A percentile compares a stretch with the other conserved stretches of the same genome.
These are phyloP conservation scores for Aricia agestis DNA, from an alignment of 1,140 invertebrate species.

Conservation along the genomic window DNA sequence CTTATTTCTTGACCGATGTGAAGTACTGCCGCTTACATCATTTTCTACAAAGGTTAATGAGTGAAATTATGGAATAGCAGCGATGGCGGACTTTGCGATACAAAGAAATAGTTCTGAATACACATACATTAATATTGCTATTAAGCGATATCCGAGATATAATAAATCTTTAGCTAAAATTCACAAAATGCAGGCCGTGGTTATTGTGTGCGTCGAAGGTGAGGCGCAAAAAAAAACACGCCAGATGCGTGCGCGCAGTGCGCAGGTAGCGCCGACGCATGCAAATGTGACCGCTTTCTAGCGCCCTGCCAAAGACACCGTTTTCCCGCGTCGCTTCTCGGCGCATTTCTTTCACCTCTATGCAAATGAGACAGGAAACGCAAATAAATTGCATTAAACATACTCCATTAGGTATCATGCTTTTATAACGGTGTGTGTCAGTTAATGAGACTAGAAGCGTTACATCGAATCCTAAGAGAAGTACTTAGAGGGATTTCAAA, in stretches of 20 bases:
- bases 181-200: constrained; percentile 41
- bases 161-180: constrained; percentile 43
- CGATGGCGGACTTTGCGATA: constrained; percentile 16
- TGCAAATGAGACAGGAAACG: constrained; percentile 13
- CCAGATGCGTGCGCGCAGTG: constrained; percentile 39
- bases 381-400: constrained; percentile 3
- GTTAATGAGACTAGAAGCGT: background rate
- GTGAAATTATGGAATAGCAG: constrained; percentile 32
- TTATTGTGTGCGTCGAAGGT: constrained; percentile 40
- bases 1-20: background rate
- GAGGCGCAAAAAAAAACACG: constrained; percentile 33
- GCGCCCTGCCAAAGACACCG: constrained; percentile 17
- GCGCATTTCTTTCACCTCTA: constrained; percentile 4
- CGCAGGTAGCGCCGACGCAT: constrained; percentile 50
- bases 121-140: constrained; percentile 21
- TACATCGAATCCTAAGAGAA: background rate
- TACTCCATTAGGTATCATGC: background rate
- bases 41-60: constrained; percentile 26
- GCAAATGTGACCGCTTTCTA: constrained; percentile 42
- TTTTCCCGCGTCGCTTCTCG: constrained; percentile 19
- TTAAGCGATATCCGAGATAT: constrained; percentile 29
- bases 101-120: constrained; percentile 17
- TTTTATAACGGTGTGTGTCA: background rate
- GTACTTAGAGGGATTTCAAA: background rate
- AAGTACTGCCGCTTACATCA: constrained; percentile 14